These are phyloP conservation scores for Cassiopea xamachana DNA, from an alignment of 30 jellyfish, hydroid and myxozoan genomes.

Conservation along the genomic window DNA sequence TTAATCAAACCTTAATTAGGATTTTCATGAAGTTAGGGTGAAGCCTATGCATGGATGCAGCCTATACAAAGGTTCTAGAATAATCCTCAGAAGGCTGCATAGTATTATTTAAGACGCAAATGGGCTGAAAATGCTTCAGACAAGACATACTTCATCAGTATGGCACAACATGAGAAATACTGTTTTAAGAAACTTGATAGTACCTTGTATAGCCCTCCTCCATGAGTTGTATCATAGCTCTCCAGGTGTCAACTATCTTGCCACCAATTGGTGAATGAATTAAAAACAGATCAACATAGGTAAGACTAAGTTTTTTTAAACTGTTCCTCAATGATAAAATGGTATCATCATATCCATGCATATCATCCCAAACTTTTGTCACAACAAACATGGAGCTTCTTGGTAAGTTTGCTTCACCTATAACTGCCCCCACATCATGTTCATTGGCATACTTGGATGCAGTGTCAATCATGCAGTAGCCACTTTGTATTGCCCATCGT, in stretches of 20 bases:
- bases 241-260: constrained; percentile 76
- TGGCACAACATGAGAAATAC: too few relatives aligned
- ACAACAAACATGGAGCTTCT: constrained; percentile 56
- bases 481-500: constrained; percentile 49
- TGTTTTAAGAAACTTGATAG: too few relatives aligned
- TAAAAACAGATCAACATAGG: constrained; percentile 63
- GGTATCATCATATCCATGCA: constrained; percentile 76
- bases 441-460: constrained; percentile 81
- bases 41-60: too few relatives aligned
- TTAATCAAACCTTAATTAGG: too few relatives aligned
- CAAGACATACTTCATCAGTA: too few relatives aligned
- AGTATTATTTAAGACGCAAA: too few relatives aligned
- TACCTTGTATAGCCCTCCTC: constrained; percentile 69
- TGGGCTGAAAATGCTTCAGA: too few relatives aligned
- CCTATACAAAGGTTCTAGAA: too few relatives aligned
- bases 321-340: constrained; percentile 34
- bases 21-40: too few relatives aligned
- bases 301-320: constrained; percentile 34
- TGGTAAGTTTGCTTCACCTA: constrained; percentile 12
- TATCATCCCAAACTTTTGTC: constrained; percentile 74
- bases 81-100: too few relatives aligned
- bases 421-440: constrained; percentile 67
- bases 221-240: constrained; percentile 59
- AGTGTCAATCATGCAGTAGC: constrained; percentile 72
- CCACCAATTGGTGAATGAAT: constrained; percentile 81